Evolutionary conservation across 2,888 invertebrate species (phyloP).

Genomic region (Pteria penguin): DNA sequence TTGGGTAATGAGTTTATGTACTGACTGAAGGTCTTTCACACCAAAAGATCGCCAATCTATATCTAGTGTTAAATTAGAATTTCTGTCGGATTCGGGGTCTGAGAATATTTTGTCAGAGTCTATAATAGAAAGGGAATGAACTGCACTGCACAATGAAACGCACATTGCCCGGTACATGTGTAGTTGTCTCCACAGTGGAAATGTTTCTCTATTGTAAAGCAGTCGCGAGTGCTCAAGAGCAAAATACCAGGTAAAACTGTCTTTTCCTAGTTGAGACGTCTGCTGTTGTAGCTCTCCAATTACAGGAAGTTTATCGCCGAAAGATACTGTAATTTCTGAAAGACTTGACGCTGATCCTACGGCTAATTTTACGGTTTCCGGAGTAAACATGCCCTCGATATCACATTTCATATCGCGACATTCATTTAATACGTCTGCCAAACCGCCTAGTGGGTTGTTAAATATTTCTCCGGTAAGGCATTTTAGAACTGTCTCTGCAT

Average conservation of each 20-base stretch:
- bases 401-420: slow-evolving; percentile 21
- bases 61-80: slow-evolving; percentile 1
- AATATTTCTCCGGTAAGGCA: slow-evolving; percentile 25
- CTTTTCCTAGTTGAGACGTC: not conserved
- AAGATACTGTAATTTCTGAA: slow-evolving; percentile 24
- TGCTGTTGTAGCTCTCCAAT: not conserved
- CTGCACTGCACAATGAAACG: slow-evolving; percentile 29
- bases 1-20: slow-evolving; percentile 22
- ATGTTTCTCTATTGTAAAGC: slow-evolving; percentile 39
- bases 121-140: slow-evolving; percentile 21
- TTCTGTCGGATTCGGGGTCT: not conserved
- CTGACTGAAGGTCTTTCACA: slow-evolving; percentile 12
- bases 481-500: slow-evolving; percentile 27
- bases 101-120: not conserved
- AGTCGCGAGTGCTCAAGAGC: slow-evolving; percentile 40
- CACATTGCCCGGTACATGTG: slow-evolving; percentile 33
- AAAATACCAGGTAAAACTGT: slow-evolving; percentile 45
- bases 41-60: slow-evolving; percentile 37
- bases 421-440: slow-evolving; percentile 31
- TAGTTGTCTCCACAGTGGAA: slow-evolving; percentile 39
- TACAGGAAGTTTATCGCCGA: slow-evolving; percentile 23
- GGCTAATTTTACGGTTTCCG: slow-evolving; percentile 21
- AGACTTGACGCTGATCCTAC: slow-evolving; percentile 15
- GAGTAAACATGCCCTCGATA: slow-evolving; percentile 30
- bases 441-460: slow-evolving; percentile 28